Percentiles rank a stretch among this genome's conserved stretches.
Evolutionary conservation across 2,888 invertebrate genomes (phyloP).

Genomic region (Diloba caeruleocephala): DNA sequence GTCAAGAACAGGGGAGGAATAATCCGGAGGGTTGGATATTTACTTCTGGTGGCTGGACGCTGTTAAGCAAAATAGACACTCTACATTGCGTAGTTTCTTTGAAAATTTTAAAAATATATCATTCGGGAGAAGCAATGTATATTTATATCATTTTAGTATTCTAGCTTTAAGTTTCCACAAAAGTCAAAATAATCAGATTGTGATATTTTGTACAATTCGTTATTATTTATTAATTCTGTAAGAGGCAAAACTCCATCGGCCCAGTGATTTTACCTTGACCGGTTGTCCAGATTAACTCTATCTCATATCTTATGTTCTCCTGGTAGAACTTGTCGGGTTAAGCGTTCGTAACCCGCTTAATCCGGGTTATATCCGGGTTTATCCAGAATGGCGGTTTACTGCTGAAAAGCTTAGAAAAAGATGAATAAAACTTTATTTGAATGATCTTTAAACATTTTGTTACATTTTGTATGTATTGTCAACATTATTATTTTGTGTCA

Average conservation of each 20-base stretch:
- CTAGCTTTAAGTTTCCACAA: constrained; percentile 1
- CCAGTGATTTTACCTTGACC: constrained; percentile 17
- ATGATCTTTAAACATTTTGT: no score
- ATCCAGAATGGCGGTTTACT: constrained; percentile 9
- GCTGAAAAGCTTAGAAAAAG: not conserved
- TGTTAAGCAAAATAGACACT: not conserved
- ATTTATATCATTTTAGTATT: not conserved
- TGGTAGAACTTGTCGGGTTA: constrained; percentile 81
- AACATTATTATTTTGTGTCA: no score
- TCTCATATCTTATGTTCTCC: constrained; percentile 68
- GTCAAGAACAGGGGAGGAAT: constrained; percentile 12
- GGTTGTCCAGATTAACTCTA: constrained; percentile 70
- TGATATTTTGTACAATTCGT: not conserved
- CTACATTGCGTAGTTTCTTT: constrained; percentile 32
- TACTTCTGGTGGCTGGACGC: constrained; percentile 34
- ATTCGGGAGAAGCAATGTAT: constrained; percentile 26
- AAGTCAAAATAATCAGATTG: not conserved
- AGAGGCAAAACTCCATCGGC: not conserved
- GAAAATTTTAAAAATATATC: not conserved
- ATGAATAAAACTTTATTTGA: not conserved
- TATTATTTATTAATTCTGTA: no score
- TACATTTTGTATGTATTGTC: no score
- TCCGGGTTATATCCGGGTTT: constrained; percentile 77
- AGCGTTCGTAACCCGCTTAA: constrained; percentile 81
- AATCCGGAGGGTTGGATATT: constrained; percentile 26